Evolutionary conservation across 2,797 vertebrate genomes (phyloP), one percentile per base, ranked within the genome.

Genomic region (Ctenochaetus hawaiiensis): DNA sequence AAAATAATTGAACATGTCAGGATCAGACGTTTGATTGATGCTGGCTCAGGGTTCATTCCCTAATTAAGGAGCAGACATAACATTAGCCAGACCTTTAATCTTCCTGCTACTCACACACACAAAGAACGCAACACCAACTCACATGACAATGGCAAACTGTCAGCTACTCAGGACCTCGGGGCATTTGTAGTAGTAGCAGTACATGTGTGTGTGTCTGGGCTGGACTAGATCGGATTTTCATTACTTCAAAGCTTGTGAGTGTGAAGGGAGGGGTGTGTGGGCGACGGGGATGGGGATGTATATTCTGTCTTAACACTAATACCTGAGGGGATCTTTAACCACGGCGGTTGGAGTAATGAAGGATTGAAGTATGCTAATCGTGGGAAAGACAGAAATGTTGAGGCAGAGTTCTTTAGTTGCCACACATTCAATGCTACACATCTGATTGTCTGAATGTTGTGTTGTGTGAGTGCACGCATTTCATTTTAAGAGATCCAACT

Each of bases 71-170:
- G 72, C 34, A 88, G 64, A 81, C 90, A 88, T 72, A 91, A 89
- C 90, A 91, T 82, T 86, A 78, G 74, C 81, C 52, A 75, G 85
- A 87, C 79, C 66, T 73, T 47, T 87, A 91, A 89, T 89, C 91
- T 89, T 59, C 62, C 73, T 20, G 26, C 26, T 5, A 52, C 80
- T 77, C 16, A 53, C 77, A 80, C 80, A 75, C 67, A 87, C 78
- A 47, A 80, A 62, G 62, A 79, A 90, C 47, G 82, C 83, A 81
- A 82, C 48, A 52, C 18, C 72, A 13, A 44, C 80, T 87, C 87
- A 82, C 83, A 82, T 82, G 85, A 70, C 51, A 34, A 12, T 12
- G 10, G 45, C 16, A 23, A 64, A 72, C 51, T 30, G 45, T 57
- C 43, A 60, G 60, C 58, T 41, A 13, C 59, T 79, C 74, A 66